phyloP scores from a whole-genome alignment of 2,888 invertebrate genomes.

The Blera fallax region DNA sequence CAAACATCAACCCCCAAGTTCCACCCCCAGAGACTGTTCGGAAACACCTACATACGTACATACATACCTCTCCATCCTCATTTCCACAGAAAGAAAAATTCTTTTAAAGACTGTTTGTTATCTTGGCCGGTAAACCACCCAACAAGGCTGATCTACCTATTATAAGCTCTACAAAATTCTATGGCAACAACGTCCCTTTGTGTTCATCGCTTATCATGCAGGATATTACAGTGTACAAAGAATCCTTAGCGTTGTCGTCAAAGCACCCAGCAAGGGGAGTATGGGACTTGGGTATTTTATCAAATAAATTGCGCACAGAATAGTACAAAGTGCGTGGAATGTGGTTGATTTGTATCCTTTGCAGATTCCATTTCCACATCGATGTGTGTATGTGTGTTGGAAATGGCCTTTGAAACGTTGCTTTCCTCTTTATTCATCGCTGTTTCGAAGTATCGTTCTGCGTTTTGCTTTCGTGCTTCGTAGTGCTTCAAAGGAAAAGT shows the following conservation, averaged over 20 bases:
- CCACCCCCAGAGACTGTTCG: conserved; percentile 62
- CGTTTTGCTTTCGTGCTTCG: conserved; percentile 39
- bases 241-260: conserved; percentile 49
- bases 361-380: conserved; percentile 21
- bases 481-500: conserved; percentile 1
- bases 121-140: conserved; percentile 15
- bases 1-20: conserved; percentile 61
- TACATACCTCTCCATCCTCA: background rate
- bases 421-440: background rate
- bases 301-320: conserved; percentile 60
- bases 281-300: conserved; percentile 31
- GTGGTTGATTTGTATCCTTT: conserved; percentile 52
- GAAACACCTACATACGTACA: too few relatives aligned
- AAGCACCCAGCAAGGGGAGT: background rate
- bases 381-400: background rate
- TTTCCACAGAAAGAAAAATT: conserved; percentile 2
- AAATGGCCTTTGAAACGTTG: conserved; percentile 8
- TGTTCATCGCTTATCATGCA: conserved; percentile 54
- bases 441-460: conserved; percentile 19
- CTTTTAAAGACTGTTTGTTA: conserved; percentile 33
- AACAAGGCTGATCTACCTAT: background rate
- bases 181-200: conserved; percentile 44
- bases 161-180: background rate
- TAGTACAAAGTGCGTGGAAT: conserved; percentile 48
- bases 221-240: conserved; percentile 43